Evolutionary conservation across 2,888 invertebrate species (phyloP), one percentile per base, ranked within the genome.

Genomic region (Phorcus lineatus): DNA sequence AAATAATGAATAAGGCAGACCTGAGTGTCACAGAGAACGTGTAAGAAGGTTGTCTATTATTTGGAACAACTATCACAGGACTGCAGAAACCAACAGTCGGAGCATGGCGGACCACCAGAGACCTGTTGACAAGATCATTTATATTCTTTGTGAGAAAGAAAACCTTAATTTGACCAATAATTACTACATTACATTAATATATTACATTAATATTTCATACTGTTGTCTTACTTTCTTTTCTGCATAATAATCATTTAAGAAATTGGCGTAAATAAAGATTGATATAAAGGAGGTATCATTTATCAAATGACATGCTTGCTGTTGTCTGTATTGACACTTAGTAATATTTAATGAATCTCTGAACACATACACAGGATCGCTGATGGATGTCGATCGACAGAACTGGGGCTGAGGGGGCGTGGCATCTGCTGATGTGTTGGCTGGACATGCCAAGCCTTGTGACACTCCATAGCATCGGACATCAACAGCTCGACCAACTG

Each of bases 281-380:
- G 13, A 47, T 9, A 47, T 47, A 47, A 4, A 47, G 1, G n/a
- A n/a, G n/a, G n/a, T n/a, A 47, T 11, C 1, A 47, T 6, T 47
- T 11, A 47, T 13, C 1, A 47, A 13, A 6, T 13, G 13, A 47
- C 47, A 47, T 11, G 47, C 47, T 13, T 13, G 36, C 6, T 47
- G 47, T 47, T 47, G 47, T 6, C 7, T 6, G 13, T 47, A 47
- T 47, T 47, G 6, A 6, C 11, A 47, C 11, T 55, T n/a, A 74
- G 31, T 16, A 76, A n/a, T 28, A 79, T 31, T 1, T 9, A 55
- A 70, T 17, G 24, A 3, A 36, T n/a, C 36, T 47, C 11, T 6
- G 13, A 40, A 19, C 19, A 80, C 84, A 78, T 82, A 84, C 84
- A 82, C 77, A 13, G 82, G 77, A 28, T 70, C 16, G 77, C 82